Base-by-base conservation (phyloP, 1,140 invertebrate genomes). In the Drosophila elegans region DNA sequence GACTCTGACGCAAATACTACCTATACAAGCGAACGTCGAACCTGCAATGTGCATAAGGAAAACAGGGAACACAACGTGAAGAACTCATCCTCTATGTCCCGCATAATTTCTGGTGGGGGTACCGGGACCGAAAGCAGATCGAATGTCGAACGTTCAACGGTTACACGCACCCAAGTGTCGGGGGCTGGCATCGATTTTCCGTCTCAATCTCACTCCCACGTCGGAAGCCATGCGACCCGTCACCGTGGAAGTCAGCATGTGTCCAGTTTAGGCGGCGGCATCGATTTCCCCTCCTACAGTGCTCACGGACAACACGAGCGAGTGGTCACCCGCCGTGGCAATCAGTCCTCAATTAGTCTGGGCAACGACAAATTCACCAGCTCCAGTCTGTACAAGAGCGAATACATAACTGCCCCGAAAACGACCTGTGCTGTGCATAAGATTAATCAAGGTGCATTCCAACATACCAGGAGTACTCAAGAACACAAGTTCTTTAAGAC, bases 401-500 rank as follows among this genome's bases (percentile, higher is more conserved):
- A 97, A 91, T 97, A 94, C 78, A 94, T 94, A 4, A 95, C 95
- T 1, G 94, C 95, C 69, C 94, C 94, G 49, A 93, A 74, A 10
- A 96, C 95, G 48, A 96, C 96, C 0, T 97, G 97, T 92, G 96
- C 97, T 3, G 96, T 96, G 4, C 94, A 96, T 29, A 93, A 96
- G 12, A 94, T 97, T 9, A 95, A 97, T 79, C 94, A 96, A 45
- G 94, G 95, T 46, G 95, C 95, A 16, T 97, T 96, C 91, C 96
- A 96, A 90, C 96, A 97, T 79, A 96, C 96, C 2, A 94, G 96
- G 66, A 96, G 97, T 89, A 96, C 96, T 1, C 95, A 94, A 48
- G 95, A 96, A 84, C 96, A 97, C 86, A 97, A 96, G 89, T 97
- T 97, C 90, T 97, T 97, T 83, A 94, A 96, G 89, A 94, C 96